These are phyloP conservation scores for Apamea crenata DNA, from an alignment of 2,888 invertebrate species.

Conservation along the genomic window DNA sequence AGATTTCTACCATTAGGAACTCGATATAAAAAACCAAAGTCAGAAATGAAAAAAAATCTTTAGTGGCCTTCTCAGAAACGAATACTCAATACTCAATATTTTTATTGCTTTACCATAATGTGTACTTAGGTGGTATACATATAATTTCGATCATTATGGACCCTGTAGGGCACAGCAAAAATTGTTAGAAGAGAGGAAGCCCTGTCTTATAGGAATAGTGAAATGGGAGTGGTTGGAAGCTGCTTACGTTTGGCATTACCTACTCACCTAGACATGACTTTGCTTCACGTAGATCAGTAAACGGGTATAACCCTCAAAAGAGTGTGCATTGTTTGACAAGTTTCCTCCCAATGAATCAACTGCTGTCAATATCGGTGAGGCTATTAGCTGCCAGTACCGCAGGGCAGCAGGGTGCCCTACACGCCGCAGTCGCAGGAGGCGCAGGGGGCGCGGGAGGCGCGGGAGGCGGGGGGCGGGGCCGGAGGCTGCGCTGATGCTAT, in stretches of 20 bases:
- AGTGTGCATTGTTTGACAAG: neutral
- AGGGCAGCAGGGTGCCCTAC: neutral
- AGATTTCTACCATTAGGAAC: too few species aligned
- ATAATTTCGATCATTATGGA: too few species aligned
- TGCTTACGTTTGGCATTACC: neutral
- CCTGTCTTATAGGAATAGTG: too few species aligned
- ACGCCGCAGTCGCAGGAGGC: neutral
- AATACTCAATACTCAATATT: too few species aligned
- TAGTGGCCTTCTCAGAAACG: neutral
- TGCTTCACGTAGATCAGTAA: neutral
- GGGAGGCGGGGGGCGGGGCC: constrained; percentile 42
- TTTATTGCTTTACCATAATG: too few species aligned
- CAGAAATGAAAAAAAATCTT: neutral
- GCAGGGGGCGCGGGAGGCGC: neutral
- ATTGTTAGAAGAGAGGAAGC: too few species aligned
- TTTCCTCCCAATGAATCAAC: neutral
- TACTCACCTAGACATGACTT: neutral
- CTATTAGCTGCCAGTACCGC: neutral
- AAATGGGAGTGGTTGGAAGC: too few species aligned
- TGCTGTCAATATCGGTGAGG: neutral
- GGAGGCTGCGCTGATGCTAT: constrained; percentile 57
- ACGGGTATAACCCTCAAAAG: neutral
- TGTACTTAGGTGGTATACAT: too few species aligned
- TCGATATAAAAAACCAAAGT: neutral
- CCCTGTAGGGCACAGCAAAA: too few species aligned